Conservation (phyloP, 2,888 invertebrate genomes). For the Nebria brevicollis region DNA sequence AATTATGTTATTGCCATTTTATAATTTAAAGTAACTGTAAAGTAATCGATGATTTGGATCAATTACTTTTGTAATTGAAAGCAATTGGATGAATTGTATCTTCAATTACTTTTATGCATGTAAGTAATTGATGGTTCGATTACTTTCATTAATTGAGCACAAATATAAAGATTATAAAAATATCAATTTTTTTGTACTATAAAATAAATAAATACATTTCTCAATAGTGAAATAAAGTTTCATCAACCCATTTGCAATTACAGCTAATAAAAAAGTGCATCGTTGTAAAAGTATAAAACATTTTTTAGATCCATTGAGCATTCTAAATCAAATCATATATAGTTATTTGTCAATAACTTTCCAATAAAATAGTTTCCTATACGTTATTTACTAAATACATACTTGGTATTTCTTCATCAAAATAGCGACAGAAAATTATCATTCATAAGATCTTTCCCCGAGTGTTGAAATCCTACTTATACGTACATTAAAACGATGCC, state of each 20-base stretch:
- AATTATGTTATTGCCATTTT: no score
- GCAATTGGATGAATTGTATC: no score
- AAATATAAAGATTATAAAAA: no score
- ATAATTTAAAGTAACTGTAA: no score
- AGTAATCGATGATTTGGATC: no score
- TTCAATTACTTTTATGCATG: no score
- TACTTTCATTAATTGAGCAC: no score
- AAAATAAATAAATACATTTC: no score
- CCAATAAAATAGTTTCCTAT: neutral
- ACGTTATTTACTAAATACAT: neutral
- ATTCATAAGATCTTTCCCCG: neutral
- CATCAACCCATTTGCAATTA: neutral
- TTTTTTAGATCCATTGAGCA: neutral
- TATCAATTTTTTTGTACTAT: no score
- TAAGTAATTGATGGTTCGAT: no score
- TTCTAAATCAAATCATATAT: neutral
- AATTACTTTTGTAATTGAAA: no score
- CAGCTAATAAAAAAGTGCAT: neutral
- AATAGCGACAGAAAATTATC: neutral
- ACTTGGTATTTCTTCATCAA: neutral
- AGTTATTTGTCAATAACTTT: slow-evolving; percentile 1
- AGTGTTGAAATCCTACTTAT: neutral
- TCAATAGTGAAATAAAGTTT: no score
- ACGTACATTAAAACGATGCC: neutral
- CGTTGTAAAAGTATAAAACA: neutral